phyloP scores from a whole-genome alignment of 2,113 vertebrate species.

The Struthio camelus region DNA sequence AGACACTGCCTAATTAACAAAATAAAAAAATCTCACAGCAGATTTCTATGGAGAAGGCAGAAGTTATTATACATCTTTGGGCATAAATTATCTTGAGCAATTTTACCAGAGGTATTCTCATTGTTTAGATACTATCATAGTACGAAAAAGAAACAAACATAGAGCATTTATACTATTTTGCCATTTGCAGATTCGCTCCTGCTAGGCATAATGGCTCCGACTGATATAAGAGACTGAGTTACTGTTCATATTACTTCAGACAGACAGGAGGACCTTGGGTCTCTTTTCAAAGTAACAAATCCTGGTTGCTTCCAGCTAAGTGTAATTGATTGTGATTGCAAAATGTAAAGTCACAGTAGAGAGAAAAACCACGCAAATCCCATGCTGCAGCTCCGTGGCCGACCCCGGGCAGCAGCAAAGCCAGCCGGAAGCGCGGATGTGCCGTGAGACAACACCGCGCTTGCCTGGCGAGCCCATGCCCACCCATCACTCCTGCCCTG shows the following conservation, averaged over 20 bases:
- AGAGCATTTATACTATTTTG: too few relatives aligned
- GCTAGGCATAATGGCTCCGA: background rate
- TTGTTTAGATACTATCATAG: background rate
- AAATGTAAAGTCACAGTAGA: background rate
- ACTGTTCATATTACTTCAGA: background rate
- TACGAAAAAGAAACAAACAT: background rate
- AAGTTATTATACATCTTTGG: background rate
- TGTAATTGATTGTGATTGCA: background rate
- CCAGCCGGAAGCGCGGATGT: background rate
- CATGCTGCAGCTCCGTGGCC: background rate
- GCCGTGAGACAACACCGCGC: background rate
- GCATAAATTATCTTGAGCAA: accelerated
- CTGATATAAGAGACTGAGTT: background rate
- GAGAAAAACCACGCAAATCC: background rate
- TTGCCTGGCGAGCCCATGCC: too few relatives aligned
- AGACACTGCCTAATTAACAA: background rate
- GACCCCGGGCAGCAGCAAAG: background rate
- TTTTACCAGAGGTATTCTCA: background rate
- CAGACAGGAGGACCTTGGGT: background rate
- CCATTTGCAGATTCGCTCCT: background rate
- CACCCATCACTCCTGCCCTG: background rate
- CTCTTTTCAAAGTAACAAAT: background rate
- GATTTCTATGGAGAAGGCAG: accelerated
- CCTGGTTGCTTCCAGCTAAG: background rate
- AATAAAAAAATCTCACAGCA: background rate